Evolutionary conservation across 2,888 invertebrate genomes (phyloP), one percentile per base, ranked within the genome.

Genomic region (Dicyrtoma fusca): DNA sequence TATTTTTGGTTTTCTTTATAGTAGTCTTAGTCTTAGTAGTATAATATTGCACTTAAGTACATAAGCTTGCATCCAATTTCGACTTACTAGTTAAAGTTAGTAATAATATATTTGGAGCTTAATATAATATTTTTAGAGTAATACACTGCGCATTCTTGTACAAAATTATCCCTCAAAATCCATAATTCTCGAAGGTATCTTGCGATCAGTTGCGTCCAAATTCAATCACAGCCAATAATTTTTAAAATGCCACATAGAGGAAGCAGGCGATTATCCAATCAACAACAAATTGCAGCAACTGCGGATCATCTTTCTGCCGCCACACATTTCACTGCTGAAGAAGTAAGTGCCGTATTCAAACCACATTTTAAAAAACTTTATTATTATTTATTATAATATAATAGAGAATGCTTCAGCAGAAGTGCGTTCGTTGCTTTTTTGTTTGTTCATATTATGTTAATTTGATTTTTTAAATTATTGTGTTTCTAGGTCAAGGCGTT

Each of bases 271-370:
- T 57, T 61, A 61, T 34, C 61, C 2, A 5, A 26, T 21, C 69
- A 69, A 19, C 69, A 69, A 51, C 71, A 69, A 68, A 70, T 76
- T 11, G 72, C 74, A 21, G 55, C 71, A 14, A 49, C 44, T 25
- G 75, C 77, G 0, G 78, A 77, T 1, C 25, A 19, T 1, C 21
- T 79, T 49, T 68, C 76, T 0, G 62, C 66, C 11, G 55, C 26
- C 11, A 76, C 76, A 2, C 77, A 77, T 71, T 79, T 79, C 53
- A 76, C 42, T 10, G 13, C 69, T 0, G 78, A 76, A 19, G 78
- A 79, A 71, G 78, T 78, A 69, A n/a, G 23, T 53, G 17, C 21
- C 25, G 11, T 62, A 13, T 34, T 63, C 42, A 11, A 59, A n/a
- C n/a, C 57, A 26, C 17, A 34, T 34, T 5, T 34, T 34, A 34